Evolutionary conservation across 2,888 invertebrate genomes (phyloP).

Genomic region (Malthinus seriepunctatus): DNA sequence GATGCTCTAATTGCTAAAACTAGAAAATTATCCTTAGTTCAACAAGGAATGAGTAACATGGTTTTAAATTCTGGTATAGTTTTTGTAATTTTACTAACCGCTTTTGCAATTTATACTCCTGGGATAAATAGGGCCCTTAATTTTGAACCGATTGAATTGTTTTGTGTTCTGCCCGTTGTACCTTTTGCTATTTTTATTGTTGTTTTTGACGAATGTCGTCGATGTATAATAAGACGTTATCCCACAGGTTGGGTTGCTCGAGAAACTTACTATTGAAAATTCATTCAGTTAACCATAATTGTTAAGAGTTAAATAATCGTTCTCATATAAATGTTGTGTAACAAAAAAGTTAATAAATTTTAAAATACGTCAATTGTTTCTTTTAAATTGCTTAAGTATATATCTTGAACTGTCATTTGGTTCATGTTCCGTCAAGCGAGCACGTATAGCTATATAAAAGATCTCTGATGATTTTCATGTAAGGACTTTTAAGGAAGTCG

Average conservation of each 20-base stretch:
- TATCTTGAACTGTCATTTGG: neutral
- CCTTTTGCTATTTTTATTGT: conserved; percentile 78
- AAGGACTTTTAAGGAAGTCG: conserved; percentile 2
- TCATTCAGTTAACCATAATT: too few relatives aligned
- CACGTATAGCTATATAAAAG: neutral
- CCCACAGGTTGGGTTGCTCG: conserved; percentile 72
- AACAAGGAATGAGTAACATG: conserved; percentile 75
- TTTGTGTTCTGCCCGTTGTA: conserved; percentile 70
- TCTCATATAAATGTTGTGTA: too few relatives aligned
- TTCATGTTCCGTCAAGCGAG: neutral
- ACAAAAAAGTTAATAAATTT: too few relatives aligned
- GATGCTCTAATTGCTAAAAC: conserved; percentile 82
- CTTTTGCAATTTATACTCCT: conserved; percentile 69
- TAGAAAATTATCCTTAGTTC: conserved; percentile 69
- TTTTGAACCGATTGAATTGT: conserved; percentile 66
- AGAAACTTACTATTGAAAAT: conserved; percentile 71
- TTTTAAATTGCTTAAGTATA: neutral
- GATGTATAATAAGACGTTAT: conserved; percentile 68
- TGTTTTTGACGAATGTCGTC: conserved; percentile 72
- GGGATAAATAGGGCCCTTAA: conserved; percentile 66
- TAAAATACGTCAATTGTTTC: too few relatives aligned
- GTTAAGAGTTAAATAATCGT: too few relatives aligned
- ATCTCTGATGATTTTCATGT: conserved; percentile 4
- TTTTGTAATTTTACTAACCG: conserved; percentile 63
- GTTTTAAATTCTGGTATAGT: conserved; percentile 63